Conservation (phyloP, 2,888 invertebrate species). For the Serripes groenlandicus region DNA sequence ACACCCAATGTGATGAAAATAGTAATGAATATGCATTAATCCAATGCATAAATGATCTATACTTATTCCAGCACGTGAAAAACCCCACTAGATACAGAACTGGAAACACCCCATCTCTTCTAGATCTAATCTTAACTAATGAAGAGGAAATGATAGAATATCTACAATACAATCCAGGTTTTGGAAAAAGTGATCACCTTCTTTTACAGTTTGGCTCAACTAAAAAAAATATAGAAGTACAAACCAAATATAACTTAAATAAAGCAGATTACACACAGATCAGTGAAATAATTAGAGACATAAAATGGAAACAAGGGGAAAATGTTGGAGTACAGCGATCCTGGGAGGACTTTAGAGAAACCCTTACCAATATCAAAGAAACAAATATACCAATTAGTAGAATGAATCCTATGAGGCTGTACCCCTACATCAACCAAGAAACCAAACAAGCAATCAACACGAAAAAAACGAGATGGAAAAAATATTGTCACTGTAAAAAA, state of each 20-base stretch:
- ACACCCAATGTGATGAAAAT: not conserved
- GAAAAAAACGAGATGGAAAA: not conserved
- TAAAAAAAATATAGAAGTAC: too few species aligned
- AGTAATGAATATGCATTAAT: not conserved
- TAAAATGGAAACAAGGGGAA: not conserved
- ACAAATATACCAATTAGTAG: not conserved
- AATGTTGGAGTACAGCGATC: not conserved
- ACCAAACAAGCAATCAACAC: not conserved
- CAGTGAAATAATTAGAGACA: not conserved
- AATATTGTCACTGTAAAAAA: conserved; percentile 13
- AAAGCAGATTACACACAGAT: not conserved
- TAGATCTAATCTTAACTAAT: not conserved
- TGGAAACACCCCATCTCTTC: not conserved
- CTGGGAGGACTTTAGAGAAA: not conserved
- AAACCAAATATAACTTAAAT: not conserved
- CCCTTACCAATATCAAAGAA: not conserved
- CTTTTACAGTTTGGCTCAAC: too few species aligned
- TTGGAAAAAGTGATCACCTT: conserved; percentile 7
- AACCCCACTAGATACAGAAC: not conserved
- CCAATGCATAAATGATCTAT: not conserved
- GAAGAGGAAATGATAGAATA: not conserved
- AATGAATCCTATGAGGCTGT: not conserved
- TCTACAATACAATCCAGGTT: not conserved
- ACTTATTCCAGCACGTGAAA: not conserved
- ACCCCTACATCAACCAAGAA: not conserved